phyloP scores from a whole-genome alignment of 1,140 invertebrate species.

The Leguminivora glycinivorella region DNA sequence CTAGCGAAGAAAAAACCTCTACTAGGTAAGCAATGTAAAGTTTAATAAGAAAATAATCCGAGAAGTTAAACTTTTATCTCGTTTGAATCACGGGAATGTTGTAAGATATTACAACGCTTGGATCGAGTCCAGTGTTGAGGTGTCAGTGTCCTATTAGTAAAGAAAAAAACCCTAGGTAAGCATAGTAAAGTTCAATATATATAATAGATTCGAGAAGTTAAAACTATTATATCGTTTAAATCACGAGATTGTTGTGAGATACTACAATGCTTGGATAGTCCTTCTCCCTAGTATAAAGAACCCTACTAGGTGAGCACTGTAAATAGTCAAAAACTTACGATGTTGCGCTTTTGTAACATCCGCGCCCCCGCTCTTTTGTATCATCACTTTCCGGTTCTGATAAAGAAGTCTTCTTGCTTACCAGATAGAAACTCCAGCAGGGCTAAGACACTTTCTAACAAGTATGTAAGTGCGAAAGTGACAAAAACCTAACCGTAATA shows the following conservation, averaged over 20 bases:
- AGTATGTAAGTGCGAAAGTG: too few relatives aligned
- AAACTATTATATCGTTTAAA: conserved; percentile 96
- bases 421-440: too few relatives aligned
- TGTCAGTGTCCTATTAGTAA: conserved; percentile 66
- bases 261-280: conserved; percentile 97
- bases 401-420: too few relatives aligned
- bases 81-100: conserved; percentile 32
- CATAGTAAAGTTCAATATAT: conserved; percentile 89
- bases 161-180: conserved; percentile 31
- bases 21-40: too few relatives aligned
- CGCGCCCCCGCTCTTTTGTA: too few relatives aligned
- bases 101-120: conserved; percentile 94
- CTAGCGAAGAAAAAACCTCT: too few relatives aligned
- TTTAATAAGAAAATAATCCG: conserved; percentile 91
- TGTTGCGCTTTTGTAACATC: too few relatives aligned
- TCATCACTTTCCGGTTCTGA: too few relatives aligned
- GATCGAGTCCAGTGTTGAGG: conserved; percentile 88
- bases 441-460: too few relatives aligned
- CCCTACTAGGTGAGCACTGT: conserved; percentile 21
- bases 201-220: conserved; percentile 97
- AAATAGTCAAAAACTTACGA: too few relatives aligned
- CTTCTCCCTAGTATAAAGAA: conserved; percentile 41
- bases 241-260: conserved; percentile 98
- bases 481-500: too few relatives aligned
- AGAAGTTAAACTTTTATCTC: too few relatives aligned